Base-by-base conservation (phyloP, 2,888 invertebrate genomes). In the Pyrrhia umbra region DNA sequence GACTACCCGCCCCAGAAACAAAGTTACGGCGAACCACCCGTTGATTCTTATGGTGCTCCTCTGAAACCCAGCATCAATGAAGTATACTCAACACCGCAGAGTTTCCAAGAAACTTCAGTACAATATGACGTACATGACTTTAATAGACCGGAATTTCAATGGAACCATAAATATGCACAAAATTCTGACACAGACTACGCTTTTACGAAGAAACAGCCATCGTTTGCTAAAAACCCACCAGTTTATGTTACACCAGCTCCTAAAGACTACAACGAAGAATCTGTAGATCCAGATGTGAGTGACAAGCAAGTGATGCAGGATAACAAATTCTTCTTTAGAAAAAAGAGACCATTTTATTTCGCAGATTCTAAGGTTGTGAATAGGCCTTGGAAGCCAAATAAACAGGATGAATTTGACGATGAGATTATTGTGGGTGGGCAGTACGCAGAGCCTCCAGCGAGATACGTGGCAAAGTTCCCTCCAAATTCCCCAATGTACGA, bases 361-460 rank as follows among this genome's bases (percentile, higher is more conserved):
- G 30, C 75, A 1, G 84, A 85, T 39, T 46, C 75, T 6, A 85
- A 86, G 67, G 57, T 74, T 1, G 39, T 81, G 1, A 88, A 84
- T 16, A 84, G 77, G 6, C 83, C 87, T 2, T 88, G 87, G 87
- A 88, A 79, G 51, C 56, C 75, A 0, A 62, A 75, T 4, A 78
- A 78, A 4, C 78, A 73, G 2, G 63, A 59, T 6, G 84, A 85
- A 8, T 61, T 68, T 8, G 75, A 82, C 2, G 83, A 87, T 34
- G 88, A 88, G 15, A 76, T 90, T 0, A 77, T 93, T 46, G 92
- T 93, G 0, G 94, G 94, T 9, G 94, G 94, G 0, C 88, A 88
- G 52, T 94, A 94, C 39, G 94, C 94, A 0, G 94, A 95, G 62
- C 95, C 95, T 1, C 95, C 94, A 1, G 92, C 86, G 1, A 85